Evolutionary conservation across 2,113 vertebrate species (phyloP), one percentile per base, ranked within the genome.

Genomic region (Ictidomys tridecemlineatus): DNA sequence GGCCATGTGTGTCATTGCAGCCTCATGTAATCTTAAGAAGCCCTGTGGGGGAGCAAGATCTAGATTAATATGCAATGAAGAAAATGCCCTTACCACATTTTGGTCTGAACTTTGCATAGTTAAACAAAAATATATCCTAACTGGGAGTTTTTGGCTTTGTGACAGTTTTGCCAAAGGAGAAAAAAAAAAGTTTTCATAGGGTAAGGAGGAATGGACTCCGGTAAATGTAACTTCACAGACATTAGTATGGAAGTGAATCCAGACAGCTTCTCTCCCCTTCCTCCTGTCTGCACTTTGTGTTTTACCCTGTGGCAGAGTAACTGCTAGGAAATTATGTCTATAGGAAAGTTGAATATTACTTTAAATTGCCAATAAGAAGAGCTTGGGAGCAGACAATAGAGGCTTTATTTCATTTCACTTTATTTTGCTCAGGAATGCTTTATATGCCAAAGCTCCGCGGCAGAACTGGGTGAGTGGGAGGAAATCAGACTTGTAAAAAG

Each of bases 101-200:
- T 96, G 97, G 76, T 87, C 86, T 97, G 91, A 97, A 89, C 91
- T 97, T 98, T 97, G 93, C 91, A 95, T 67, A 96, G 96, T 96
- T 92, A 95, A 95, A 89, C 1, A 39, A 94, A 96, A 96, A 92
- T 95, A 94, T 91, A 51, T 85, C 92, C 82, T 96, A 93, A 20
- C 61, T 90, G 87, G 93, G 97, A 95, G 65, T 76, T 94, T 98
- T 85, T 97, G 87, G 88, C 95, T 97, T 94, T 65, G 34, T 79
- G 83, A 96, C 80, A 94, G 77, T 18, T 95, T 96, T 96, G 72
- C 32, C 93, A n/a, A 70, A 84, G 37, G 78, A 77, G 37, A 51
- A 39, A 93, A 42, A 63, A 58, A 72, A 69, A 85, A 78, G 74
- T 84, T 18, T 48, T 89, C 17, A 20, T 51, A 77, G 76, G 72